phyloP scores from a whole-genome alignment of 2,113 vertebrate genomes.

The Gallinago jamesoni region DNA sequence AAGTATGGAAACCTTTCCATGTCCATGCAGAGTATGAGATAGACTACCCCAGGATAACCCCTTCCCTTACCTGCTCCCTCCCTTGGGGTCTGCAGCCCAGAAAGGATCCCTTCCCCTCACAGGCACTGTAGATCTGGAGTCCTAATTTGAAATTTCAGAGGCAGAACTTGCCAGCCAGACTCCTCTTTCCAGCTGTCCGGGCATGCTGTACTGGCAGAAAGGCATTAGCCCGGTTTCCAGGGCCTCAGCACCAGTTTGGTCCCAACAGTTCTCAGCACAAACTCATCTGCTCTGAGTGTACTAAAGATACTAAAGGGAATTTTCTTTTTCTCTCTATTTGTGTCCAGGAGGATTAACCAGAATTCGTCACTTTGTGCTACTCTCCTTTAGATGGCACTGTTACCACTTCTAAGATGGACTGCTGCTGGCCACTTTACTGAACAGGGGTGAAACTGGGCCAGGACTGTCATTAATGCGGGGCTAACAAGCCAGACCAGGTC shows the following conservation, averaged over 20 bases:
- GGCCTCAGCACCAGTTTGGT: rapidly evolving
- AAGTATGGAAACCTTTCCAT: background rate
- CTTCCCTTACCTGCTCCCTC: background rate
- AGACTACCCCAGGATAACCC: background rate
- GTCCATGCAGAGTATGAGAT: rapidly evolving
- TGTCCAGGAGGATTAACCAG: background rate
- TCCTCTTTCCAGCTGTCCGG: rapidly evolving
- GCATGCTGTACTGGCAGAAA: background rate
- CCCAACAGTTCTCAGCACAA: background rate
- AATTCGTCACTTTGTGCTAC: background rate
- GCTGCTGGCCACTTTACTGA: rapidly evolving
- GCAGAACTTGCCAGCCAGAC: background rate
- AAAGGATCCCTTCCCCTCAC: background rate
- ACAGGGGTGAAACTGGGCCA: background rate
- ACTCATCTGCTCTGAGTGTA: background rate
- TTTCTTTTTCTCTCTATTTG: background rate
- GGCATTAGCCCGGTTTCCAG: background rate
- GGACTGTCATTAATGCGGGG: background rate
- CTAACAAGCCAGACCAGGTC: background rate
- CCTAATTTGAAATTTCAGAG: background rate
- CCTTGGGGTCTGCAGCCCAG: background rate
- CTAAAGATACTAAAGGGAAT: background rate
- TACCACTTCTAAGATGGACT: background rate
- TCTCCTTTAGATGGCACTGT: constrained; percentile 73
- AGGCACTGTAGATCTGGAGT: background rate